Evolutionary conservation across 92 coral and sea anemone species (phyloP), one percentile per base, ranked within the genome.

Genomic region (Zoanthus gigantus): DNA sequence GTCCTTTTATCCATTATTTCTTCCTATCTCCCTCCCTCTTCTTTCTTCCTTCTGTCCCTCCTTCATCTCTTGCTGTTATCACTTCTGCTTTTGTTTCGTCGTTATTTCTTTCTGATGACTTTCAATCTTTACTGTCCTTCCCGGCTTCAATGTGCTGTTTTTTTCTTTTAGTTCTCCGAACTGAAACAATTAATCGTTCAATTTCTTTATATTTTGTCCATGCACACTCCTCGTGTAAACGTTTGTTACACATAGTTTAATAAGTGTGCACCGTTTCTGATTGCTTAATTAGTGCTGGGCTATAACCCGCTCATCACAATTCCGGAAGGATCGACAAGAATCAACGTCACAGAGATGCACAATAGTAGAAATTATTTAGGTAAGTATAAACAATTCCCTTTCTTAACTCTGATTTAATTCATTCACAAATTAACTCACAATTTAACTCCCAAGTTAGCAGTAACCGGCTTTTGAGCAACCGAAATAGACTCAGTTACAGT

Each of bases 281-380:
- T 45, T 28, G 56, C 12, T 50, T 77, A 74, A 45, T 8, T 15
- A 94, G 98, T 93, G 75, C 89, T 92, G 83, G 99, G 99, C 56
- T 97, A 97, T 74, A 97, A 97, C 83, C 92, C 98, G 48, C 95
- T 97, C 57, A 96, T 96, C 23, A 97, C 99, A 5, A 95, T 97
- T 57, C 99, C 99, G 4, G 91, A 86, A 66, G 99, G 99, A 42
- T 94, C 99, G 12, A 97, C 97, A n/a, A 90, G 94, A 16, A 88
- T 97, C n/a, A 95, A 92, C 85, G 88, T 96, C 65, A 94, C 96
- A 77, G 99, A 96, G 82, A 86, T 93, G 90, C 90, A 90, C 56
- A 90, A 88, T 63, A 95, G 98, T 83, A 94, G 96, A 57, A 96
- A 96, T 82, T 95, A 95, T 69, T 85, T 96, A 58, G 99, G 99